Percentiles rank a stretch among this genome's conserved stretches.
Evolutionary conservation across 2,113 vertebrate species (phyloP).

Genomic region (Boulengeromyrus knoepffleri): DNA sequence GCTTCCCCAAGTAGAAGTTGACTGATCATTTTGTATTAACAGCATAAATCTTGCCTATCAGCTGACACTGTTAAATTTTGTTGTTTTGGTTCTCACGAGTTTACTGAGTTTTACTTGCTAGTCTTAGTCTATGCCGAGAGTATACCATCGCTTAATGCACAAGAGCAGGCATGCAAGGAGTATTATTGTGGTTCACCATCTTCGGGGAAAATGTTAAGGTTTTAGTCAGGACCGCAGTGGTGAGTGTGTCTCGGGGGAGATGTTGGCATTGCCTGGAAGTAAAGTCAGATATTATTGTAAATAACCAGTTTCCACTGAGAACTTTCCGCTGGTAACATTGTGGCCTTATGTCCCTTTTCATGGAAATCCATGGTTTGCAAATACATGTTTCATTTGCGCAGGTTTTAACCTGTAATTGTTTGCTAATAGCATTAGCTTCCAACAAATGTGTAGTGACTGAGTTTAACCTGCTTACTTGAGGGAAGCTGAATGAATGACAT

Average conservation of each 20-base stretch:
- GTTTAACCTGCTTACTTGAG: neutral
- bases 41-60: neutral
- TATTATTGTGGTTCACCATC: neutral
- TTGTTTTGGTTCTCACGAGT: neutral
- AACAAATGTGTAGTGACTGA: neutral
- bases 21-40: neutral
- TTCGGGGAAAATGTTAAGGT: neutral
- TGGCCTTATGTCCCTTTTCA: slow-evolving; percentile 21
- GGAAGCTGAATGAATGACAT: neutral
- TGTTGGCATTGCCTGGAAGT: neutral
- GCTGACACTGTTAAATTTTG: neutral
- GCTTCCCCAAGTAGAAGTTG: neutral
- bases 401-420: neutral
- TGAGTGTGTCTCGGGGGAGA: neutral
- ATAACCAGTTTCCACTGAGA: neutral
- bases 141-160: neutral
- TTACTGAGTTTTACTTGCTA: slow-evolving; percentile 2
- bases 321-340: neutral
- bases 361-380: neutral
- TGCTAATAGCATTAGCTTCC: neutral
- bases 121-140: neutral
- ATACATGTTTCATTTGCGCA: neutral
- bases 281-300: neutral
- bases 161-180: neutral
- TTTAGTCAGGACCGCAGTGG: neutral